Base-by-base conservation (phyloP, 2,888 invertebrate genomes). In the Mesoligia furuncula region DNA sequence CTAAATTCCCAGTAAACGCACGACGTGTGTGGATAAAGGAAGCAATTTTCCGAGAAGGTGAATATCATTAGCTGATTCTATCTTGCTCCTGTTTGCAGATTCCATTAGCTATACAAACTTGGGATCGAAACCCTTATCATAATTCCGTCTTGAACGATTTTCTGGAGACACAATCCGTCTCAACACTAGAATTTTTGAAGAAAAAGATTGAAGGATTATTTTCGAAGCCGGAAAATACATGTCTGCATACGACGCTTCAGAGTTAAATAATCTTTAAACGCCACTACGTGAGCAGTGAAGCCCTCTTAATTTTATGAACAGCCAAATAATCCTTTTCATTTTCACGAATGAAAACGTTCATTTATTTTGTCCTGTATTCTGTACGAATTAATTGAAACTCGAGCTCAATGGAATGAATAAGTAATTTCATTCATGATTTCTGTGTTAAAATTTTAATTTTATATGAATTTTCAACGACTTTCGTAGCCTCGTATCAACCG, bases 1-100 rank as follows among this genome's bases (percentile, higher is more conserved):
- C 90, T 91, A 93, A 95, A 94, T 95, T 95, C 93, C 93, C 93
- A 92, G 95, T 93, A 95, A 96, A 94, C 91, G 95, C 93, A 93
- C 94, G 91, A 90, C 92, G 93, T 93, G 92, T 93, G 91, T 92
- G 94, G 94, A 94, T 94, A 94, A 94, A 94, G 95, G 94, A 95
- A 95, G 93, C 94, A 94, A 93, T 96, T 96, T 95, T 94, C 95
- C 94, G 93, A 94, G 92, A 91, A 95, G 95, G 95, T 96, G 96
- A 96, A 96, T 96, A 95, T 95, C 95, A 96, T 96, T 96, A 95
- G 93, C 90, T 88, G 92, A 94, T 94, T 91, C 89, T 91, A 93
- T 92, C 88, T 85, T 89, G 87, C 84, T 85, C 79, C 77, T 85
- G 81, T 87, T 89, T 89, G 89, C 86, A 86, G 89, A 90, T 92